Evolutionary conservation across 2,797 vertebrate species (phyloP), one percentile per base, ranked within the genome.

Genomic region (Novumbra hubbsi): DNA sequence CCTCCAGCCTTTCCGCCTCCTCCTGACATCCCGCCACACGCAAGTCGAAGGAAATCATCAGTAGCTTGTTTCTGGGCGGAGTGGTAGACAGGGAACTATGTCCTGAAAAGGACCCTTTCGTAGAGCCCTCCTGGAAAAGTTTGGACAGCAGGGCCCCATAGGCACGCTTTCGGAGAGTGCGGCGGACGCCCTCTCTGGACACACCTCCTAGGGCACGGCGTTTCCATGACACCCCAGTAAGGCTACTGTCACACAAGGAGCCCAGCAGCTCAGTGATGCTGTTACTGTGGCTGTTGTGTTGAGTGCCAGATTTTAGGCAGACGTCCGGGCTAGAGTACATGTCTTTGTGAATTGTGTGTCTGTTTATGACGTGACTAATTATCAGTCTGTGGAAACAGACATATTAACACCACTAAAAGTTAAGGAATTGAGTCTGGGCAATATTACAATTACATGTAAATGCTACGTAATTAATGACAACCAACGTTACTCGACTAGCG

Each of bases 21-120:
- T 93, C 92, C 16, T 88, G 80, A 34, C 93, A 91, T 14, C 96
- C 96, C 0, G 93, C 93, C 57, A 98, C 94, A 0, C 97, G 91
- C 78, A 99, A 73, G 85, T 98, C 95, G 77, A 99, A 99, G 66
- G 96, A 97, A 78, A 98, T 86, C 98, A 99, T 96, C 78, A 99
- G 87, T 73, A 98, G 86, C 89, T 93, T 96, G 90, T 97, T 99
- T 73, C 93, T 95, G 69, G 96, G 89, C 0, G 97, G 96, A 0
- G 95, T 94, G 38, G 76, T 90, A 0, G 91, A 78, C 27, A 80
- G 1, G 0, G 78, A 79, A 0, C 78, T 88, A 71, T 38, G 81
- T 70, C 71, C 74, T 21, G 24, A 80, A 28, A 74, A 0, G 2
- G 88, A 82, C 1, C 75, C 81, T 89, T 95, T 88, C 72, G 81